phyloP scores from a whole-genome alignment of 2,888 invertebrate genomes.

The Halictus quadricinctus region DNA sequence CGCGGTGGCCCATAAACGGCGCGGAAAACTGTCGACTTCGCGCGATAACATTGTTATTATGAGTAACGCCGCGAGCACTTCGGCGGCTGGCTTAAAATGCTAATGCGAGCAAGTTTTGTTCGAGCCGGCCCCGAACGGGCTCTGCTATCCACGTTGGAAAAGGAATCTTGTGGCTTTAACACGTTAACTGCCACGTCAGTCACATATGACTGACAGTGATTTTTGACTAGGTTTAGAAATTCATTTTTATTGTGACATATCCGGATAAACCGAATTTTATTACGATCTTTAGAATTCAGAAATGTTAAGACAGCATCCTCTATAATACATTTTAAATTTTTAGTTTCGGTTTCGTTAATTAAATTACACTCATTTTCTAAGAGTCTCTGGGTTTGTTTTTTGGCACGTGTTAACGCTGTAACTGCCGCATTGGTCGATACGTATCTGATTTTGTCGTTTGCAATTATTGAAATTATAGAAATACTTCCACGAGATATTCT shows the following conservation, averaged over 20 bases:
- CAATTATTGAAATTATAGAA: background rate
- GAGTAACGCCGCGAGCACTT: constrained; percentile 32
- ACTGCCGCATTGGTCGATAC: background rate
- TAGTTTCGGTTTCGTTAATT: too few species aligned
- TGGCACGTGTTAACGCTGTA: background rate
- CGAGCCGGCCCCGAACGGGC: background rate
- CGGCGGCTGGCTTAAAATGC: constrained; percentile 28
- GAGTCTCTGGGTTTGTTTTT: too few species aligned
- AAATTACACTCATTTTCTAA: too few species aligned
- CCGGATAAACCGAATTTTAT: too few species aligned
- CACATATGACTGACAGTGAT: too few species aligned
- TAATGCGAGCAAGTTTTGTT: constrained; percentile 27
- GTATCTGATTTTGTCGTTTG: background rate
- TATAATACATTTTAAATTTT: too few species aligned
- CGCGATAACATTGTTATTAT: constrained; percentile 41
- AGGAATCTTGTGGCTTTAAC: background rate
- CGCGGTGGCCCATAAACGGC: constrained; percentile 25
- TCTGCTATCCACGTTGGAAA: background rate
- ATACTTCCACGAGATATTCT: too few species aligned
- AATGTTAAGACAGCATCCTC: too few species aligned
- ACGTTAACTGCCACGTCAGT: background rate
- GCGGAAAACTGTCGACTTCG: constrained; percentile 11
- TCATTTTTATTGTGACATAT: too few species aligned
- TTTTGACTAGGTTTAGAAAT: too few species aligned
- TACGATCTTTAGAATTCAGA: too few species aligned